Percentiles rank a stretch among this genome's conserved stretches.
These are phyloP conservation scores for Botia kubotai DNA, from an alignment of 2,797 vertebrate species.

Conservation along the genomic window DNA sequence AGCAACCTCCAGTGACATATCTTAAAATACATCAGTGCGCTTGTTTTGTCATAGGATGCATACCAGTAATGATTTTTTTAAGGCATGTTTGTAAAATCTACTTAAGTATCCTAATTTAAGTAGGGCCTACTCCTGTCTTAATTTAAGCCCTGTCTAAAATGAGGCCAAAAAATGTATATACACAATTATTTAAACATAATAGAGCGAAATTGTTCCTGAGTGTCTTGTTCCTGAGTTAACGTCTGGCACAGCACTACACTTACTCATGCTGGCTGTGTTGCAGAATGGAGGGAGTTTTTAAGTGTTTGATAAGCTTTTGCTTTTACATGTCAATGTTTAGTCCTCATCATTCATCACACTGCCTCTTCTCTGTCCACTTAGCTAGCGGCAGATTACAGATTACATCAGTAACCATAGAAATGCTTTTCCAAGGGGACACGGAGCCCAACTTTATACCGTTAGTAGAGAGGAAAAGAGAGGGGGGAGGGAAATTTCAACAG, in stretches of 20 bases:
- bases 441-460: slow-evolving; percentile 29
- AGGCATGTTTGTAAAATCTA: no score
- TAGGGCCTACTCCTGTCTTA: no score
- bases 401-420: slow-evolving; percentile 58
- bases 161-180: not conserved
- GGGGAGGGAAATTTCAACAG: not conserved
- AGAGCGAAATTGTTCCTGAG: not conserved
- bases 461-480: slow-evolving; percentile 36
- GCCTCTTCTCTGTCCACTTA: slow-evolving; percentile 42
- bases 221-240: not conserved
- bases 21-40: no score
- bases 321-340: slow-evolving; percentile 52
- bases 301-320: slow-evolving; percentile 48
- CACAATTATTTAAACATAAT: not conserved
- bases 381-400: slow-evolving; percentile 50
- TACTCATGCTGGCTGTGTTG: slow-evolving; percentile 28
- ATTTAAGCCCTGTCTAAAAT: no score
- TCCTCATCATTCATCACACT: slow-evolving; percentile 48
- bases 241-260: slow-evolving; percentile 14
- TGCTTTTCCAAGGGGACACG: slow-evolving; percentile 49
- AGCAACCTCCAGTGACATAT: no score
- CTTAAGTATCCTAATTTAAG: no score
- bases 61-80: no score
- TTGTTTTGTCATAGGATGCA: no score
- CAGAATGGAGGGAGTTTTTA: slow-evolving; percentile 16